Percentiles rank a stretch among this genome's conserved stretches.
These are phyloP conservation scores for Nymphicus hollandicus DNA, from an alignment of 2,113 vertebrate species.

Conservation along the genomic window DNA sequence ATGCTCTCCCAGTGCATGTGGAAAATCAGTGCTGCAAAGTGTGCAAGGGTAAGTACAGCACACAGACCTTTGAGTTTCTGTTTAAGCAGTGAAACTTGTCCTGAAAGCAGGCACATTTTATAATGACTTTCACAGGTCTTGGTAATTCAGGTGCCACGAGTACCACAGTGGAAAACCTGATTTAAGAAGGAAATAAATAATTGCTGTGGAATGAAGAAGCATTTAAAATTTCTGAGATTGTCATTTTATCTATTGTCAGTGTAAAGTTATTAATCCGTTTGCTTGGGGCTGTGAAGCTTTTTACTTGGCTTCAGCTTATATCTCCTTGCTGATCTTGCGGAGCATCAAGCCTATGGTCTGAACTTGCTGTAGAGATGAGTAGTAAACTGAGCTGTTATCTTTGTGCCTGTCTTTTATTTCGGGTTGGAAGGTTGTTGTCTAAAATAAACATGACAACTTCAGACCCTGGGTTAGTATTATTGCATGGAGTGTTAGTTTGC, in stretches of 20 bases:
- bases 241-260: background rate
- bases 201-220: background rate
- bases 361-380: background rate
- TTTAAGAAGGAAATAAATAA: background rate
- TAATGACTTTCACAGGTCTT: background rate
- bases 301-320: background rate
- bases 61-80: fast-evolving
- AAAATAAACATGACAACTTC: background rate
- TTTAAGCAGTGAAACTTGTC: background rate
- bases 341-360: background rate
- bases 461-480: background rate
- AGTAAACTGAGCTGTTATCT: background rate
- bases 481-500: background rate
- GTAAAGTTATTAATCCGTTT: background rate
- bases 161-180: background rate
- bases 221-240: background rate
- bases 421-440: background rate
- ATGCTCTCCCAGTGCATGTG: slow-evolving; percentile 84
- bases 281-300: background rate
- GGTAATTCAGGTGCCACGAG: background rate
- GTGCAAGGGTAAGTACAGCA: slow-evolving; percentile 85
- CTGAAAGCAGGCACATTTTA: background rate
- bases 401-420: background rate
- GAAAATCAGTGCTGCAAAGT: slow-evolving; percentile 87
- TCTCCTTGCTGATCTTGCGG: background rate